phyloP scores from a whole-genome alignment of 1,140 invertebrate species.

The Drosophila kurseongensis region DNA sequence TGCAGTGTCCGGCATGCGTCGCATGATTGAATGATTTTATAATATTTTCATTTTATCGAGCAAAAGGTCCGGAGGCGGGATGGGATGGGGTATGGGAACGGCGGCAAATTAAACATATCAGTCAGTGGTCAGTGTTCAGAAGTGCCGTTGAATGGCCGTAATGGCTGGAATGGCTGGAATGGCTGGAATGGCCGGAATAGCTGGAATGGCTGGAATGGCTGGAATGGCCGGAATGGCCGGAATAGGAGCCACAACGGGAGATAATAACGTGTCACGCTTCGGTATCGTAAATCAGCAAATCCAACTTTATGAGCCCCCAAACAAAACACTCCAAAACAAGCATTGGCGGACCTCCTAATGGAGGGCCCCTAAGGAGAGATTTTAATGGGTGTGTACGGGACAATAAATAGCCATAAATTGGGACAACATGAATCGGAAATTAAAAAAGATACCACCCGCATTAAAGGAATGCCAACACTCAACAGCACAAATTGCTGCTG shows the following conservation, averaged over 20 bases:
- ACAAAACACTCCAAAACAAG: neutral
- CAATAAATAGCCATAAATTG: slow-evolving; percentile 40
- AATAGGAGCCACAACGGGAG: slow-evolving; percentile 13
- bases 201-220: neutral
- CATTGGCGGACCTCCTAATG: slow-evolving; percentile 6
- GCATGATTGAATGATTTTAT: slow-evolving; percentile 78
- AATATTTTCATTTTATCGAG: slow-evolving; percentile 71
- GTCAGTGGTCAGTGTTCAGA: slow-evolving; percentile 31
- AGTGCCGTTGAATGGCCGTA: neutral
- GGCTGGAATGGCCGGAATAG: neutral
- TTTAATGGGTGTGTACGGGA: slow-evolving; percentile 23
- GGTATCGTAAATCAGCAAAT: slow-evolving; percentile 63
- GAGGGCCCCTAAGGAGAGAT: slow-evolving; percentile 1
- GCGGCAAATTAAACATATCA: slow-evolving; percentile 65
- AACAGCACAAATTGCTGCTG: slow-evolving; percentile 6
- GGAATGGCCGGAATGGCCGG: neutral
- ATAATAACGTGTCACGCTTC: slow-evolving; percentile 68
- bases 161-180: no score
- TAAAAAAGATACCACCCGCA: slow-evolving; percentile 55
- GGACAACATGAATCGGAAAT: slow-evolving; percentile 66
- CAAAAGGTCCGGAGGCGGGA: slow-evolving; percentile 23
- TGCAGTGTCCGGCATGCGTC: slow-evolving; percentile 50
- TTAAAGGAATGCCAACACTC: neutral
- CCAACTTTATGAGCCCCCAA: slow-evolving; percentile 50
- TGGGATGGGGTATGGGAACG: no score